These are phyloP conservation scores for Notocelia uddmanniana DNA, from an alignment of 2,888 invertebrate genomes.

Conservation along the genomic window DNA sequence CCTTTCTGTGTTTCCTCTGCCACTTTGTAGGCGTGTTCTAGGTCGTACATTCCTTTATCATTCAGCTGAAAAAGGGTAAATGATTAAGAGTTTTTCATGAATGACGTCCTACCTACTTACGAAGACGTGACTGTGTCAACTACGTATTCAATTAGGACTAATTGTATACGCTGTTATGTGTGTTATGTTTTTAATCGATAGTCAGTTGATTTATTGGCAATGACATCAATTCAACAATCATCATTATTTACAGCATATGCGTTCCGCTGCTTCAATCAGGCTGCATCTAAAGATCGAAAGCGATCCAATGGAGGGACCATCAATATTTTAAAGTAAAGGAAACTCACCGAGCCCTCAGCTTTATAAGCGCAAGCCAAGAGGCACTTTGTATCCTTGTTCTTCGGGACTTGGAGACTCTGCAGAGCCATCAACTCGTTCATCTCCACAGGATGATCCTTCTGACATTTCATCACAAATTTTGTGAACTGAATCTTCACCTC, in stretches of 20 bases:
- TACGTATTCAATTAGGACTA: too few relatives aligned
- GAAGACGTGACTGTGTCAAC: too few relatives aligned
- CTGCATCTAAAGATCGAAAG: too few relatives aligned
- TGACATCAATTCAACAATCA: too few relatives aligned
- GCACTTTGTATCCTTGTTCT: slow-evolving; percentile 76
- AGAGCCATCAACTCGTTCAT: slow-evolving; percentile 65
- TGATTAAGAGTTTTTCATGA: too few relatives aligned
- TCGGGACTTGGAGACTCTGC: slow-evolving; percentile 65
- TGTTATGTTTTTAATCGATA: neutral
- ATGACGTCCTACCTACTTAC: too few relatives aligned
- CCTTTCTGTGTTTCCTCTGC: slow-evolving; percentile 69
- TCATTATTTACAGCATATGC: too few relatives aligned
- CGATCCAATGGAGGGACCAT: too few relatives aligned
- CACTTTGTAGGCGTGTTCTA: slow-evolving; percentile 66
- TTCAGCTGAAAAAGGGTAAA: slow-evolving; percentile 59
- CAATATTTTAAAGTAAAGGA: too few relatives aligned
- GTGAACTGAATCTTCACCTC: slow-evolving; percentile 66
- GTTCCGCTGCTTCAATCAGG: too few relatives aligned
- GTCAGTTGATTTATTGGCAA: neutral
- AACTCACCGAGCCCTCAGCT: slow-evolving; percentile 61
- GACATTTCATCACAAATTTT: slow-evolving; percentile 66
- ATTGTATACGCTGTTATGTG: too few relatives aligned
- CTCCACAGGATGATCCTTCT: slow-evolving; percentile 65
- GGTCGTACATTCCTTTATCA: slow-evolving; percentile 63
- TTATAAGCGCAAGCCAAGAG: slow-evolving; percentile 80